Base-by-base conservation (phyloP, 2,888 invertebrate species). In the Sphaerophoria rueppellii region DNA sequence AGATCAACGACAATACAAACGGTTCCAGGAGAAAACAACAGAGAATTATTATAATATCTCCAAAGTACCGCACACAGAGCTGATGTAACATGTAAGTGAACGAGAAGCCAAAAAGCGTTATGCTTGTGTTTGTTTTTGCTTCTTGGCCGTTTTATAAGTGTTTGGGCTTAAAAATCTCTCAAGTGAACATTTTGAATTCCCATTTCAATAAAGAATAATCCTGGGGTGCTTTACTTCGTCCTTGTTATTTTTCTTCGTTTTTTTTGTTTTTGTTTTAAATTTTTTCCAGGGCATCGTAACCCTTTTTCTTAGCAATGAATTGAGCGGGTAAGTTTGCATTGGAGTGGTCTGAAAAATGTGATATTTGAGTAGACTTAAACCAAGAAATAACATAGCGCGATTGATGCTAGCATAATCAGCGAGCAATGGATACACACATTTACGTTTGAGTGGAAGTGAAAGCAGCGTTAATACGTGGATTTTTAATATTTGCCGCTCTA, bases 171-270 rank as follows among this genome's bases (percentile, higher is more conserved):
- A 67, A 54, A 67, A 54, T 67, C 32, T 67, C 67, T 67, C 54
- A 67, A 67, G 67, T 67, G 67, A 54, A 67, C 54, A 40, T 67
- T 67, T 67, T 54, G 67, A 67, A 67, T 54, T 67, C 52, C 67
- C 67, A 40, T 67, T 67, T 67, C 54, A 67, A 67, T 67, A 54
- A 54, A 67, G 67, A 67, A 52, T 67, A 67, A 67, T 67, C 67
- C 40, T 54, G 3, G 67, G 40, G 65, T 50, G 63, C 46, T 35
- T 48, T 63, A 50, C 63, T 65, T 65, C 35, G 50, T 65, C 63
- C 63, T 65, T 46, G 46, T 67, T 52, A 12, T 52, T 50, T 14
- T 63, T 65, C 6, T 9, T 35, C 6, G 37, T 11, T 58, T 58
- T 54, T 11, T 54, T 32, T 34, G 5, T 54, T 4, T 12, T 34